Conservation (phyloP, 2,888 invertebrate genomes). For the Tipula unca region DNA sequence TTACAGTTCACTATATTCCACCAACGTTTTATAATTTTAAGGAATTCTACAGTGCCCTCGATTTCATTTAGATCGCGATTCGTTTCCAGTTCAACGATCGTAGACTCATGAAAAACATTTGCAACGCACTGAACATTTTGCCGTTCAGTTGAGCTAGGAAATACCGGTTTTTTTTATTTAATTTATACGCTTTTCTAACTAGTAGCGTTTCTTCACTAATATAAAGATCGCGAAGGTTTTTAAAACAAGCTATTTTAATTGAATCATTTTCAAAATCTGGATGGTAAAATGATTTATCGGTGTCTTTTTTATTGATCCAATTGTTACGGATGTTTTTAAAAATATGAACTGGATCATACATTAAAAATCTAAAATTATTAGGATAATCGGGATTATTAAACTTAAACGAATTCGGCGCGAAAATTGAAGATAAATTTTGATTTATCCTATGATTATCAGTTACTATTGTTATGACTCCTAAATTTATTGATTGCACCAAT, state of each 20-base stretch:
- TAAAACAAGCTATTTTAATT: neutral
- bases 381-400: neutral
- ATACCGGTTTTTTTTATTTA: neutral
- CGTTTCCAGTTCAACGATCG: neutral
- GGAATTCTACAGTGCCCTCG: no score
- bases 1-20: neutral
- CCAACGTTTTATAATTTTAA: no score
- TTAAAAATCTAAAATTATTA: neutral
- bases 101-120: slow-evolving; percentile 1
- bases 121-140: neutral
- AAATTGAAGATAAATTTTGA: slow-evolving; percentile 8
- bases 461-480: neutral
- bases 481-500: neutral
- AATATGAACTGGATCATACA: slow-evolving; percentile 18
- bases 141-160: neutral
- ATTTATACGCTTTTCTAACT: neutral
- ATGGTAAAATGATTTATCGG: neutral
- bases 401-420: neutral
- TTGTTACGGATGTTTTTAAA: slow-evolving; percentile 18
- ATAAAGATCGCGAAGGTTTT: neutral
- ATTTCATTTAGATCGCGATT: neutral
- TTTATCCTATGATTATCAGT: slow-evolving; percentile 1
- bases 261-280: neutral
- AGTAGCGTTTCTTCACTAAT: neutral
- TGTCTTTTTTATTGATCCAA: neutral